Evolutionary conservation across 2,797 vertebrate genomes (phyloP), one percentile per base, ranked within the genome.

Genomic region (Mastacembelus armatus): DNA sequence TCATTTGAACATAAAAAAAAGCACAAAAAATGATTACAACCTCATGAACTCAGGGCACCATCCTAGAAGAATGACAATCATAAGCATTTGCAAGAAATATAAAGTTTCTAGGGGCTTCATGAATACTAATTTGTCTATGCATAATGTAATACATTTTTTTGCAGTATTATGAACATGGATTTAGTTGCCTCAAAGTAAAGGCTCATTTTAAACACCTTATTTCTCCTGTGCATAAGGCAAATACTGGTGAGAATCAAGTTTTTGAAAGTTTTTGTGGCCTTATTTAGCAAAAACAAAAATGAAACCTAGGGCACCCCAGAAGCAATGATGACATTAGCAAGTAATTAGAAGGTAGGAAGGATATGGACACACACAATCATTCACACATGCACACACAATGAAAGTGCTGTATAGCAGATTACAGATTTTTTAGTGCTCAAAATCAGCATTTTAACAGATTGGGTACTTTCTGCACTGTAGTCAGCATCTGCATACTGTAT

Each of bases 251-350:
- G 21, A 42, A 68, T n/a, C n/a, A n/a, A 21, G 40, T 54, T n/a
- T 3, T 18, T 14, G 4, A 33, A 43, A 16, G 16, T 32, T 33
- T 63, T 49, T 42, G 7, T 18, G 45, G 21, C 29, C 10, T 30
- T 40, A 4, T 49, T 50, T 5, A 12, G 27, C 27, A 47, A 30
- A 54, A 26, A 7, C 48, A 9, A 43, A n/a, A 42, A 70, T 67
- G 10, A 54, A 64, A 33, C 11, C 33, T 2, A 40, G 21, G 24
- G 36, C 49, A 40, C 1, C 33, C 58, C 47, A 7, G 16, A 15
- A 45, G 65, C 68, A 40, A 10, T 38, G 65, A 59, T 61, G 68
- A 70, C 74, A 61, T 54, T 44, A 65, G 50, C 66, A 71, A 57
- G 21, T 55, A 64, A 75, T 65, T 65, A 58, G n/a, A 66, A 47